Base-by-base conservation (phyloP, 2,113 vertebrate species). In the Tachysurus vachellii region DNA sequence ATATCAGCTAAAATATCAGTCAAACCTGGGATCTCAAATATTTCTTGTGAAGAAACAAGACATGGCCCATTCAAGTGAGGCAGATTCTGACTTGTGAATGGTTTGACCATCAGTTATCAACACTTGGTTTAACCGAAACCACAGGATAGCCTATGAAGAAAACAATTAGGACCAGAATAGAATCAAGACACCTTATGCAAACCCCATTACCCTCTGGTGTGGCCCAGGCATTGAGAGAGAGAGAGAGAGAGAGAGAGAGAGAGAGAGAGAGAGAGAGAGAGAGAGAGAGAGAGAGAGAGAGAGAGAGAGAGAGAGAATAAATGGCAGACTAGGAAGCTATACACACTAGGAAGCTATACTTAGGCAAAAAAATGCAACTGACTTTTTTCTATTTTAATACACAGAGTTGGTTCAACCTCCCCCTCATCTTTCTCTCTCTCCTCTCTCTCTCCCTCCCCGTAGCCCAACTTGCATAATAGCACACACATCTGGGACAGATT, bases 341-440 rank as follows among this genome's bases (percentile, higher is more conserved):
- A 19, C 56, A n/a, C n/a, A 71, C 26, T 28, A 23, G 8, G 42
- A 68, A 12, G 61, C 47, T 26, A 59, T 19, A 19, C 56, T 64
- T 1, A 70, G 0, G 6, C 31, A 19, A 5, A 2, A 50, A 47
- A 50, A 31, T 13, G 21, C 19, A 71, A 36, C 36, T 31, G 28
- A 23, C 53, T 53, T 84, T 56, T 59, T 54, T 76, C 56, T 53
- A 79, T 82, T 85, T 75, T 80, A 54, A 19, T 28, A 28, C 50
- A 77, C 82, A n/a, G 28, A 77, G 93, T 92, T 93, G 93, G 23
- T 50, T 53, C 6, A 53, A n/a, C 91, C 92, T 90, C 81, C 81
- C 59, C 19, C 83, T 59, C 80, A 19, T 9, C 62, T 50, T 28
- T 59, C 42, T 47, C 61, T 59, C 71, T 42, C 70, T 61, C 80